Conservation (phyloP, 1,140 invertebrate genomes). For the Bursaphelenchus mucronatus region DNA sequence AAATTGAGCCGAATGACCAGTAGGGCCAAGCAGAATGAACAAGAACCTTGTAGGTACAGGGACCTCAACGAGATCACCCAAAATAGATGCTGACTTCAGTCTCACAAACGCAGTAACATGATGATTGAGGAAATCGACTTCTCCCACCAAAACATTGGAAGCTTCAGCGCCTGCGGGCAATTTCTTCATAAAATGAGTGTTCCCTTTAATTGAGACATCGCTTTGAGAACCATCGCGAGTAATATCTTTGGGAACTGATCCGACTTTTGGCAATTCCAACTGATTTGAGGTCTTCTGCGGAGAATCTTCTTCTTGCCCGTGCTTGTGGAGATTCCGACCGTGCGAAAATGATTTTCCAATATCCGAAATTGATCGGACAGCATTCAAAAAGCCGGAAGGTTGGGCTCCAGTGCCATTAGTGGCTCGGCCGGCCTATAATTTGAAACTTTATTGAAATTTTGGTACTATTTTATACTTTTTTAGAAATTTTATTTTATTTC, state of each 20-base stretch:
- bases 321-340: constrained; percentile 72
- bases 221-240: constrained; percentile 55
- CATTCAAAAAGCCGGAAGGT: constrained; percentile 74
- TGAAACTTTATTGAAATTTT: too few relatives aligned
- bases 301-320: constrained; percentile 32
- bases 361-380: constrained; percentile 90
- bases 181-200: constrained; percentile 90
- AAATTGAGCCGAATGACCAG: constrained; percentile 75
- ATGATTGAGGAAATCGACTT: constrained; percentile 89
- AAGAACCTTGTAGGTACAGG: constrained; percentile 92
- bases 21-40: constrained; percentile 85
- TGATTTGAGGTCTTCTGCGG: constrained; percentile 44
- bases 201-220: constrained; percentile 65
- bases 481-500: constrained; percentile 48
- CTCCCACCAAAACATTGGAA: constrained; percentile 92
- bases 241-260: constrained; percentile 55
- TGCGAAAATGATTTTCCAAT: constrained; percentile 92
- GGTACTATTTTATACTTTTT: too few relatives aligned
- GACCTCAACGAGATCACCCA: constrained; percentile 92
- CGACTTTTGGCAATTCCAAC: constrained; percentile 56
- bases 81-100: constrained; percentile 77
- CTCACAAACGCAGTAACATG: constrained; percentile 86
- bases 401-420: constrained; percentile 65
- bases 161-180: constrained; percentile 93
- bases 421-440: constrained; percentile 23